A percentile compares a stretch with the other conserved stretches of the same genome.
Evolutionary conservation across 2,797 vertebrate species (phyloP).

Genomic region (Eulemur rubriventer): DNA sequence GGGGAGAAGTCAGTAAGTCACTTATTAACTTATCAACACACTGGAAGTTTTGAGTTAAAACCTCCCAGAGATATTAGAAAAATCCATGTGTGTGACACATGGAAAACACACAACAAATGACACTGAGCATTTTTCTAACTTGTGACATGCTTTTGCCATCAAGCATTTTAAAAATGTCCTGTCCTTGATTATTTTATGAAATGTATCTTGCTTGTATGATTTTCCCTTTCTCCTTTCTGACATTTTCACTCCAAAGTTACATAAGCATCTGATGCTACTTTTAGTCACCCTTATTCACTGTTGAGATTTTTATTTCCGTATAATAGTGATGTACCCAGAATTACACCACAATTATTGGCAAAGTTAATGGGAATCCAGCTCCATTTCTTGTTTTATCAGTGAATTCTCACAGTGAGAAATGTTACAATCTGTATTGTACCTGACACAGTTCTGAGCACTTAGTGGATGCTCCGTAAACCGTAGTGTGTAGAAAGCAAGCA

Average conservation of each 20-base stretch:
- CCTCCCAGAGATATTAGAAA: not conserved
- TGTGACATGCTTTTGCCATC: not conserved
- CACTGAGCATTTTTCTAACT: not conserved
- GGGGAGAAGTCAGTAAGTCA: not conserved
- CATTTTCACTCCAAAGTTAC: not conserved
- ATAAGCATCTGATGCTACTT: not conserved
- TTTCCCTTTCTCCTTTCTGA: not conserved
- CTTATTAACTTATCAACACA: not conserved
- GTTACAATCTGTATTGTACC: not conserved
- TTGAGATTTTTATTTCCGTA: not conserved
- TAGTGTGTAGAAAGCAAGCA: not conserved
- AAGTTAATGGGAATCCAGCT: not conserved
- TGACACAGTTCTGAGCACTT: not conserved
- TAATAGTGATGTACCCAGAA: not conserved
- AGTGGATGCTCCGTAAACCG: not conserved
- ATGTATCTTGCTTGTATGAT: fast-evolving
- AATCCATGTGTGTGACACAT: not conserved
- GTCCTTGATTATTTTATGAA: not conserved
- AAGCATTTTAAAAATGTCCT: not conserved
- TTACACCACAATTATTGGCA: not conserved
- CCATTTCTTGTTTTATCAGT: not conserved
- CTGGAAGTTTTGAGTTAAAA: not conserved
- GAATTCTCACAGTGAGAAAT: not conserved
- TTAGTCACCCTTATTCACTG: not conserved
- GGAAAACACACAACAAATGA: not conserved